Base-by-base conservation (phyloP, 2,888 invertebrate species). In the Parnassius smintheus region DNA sequence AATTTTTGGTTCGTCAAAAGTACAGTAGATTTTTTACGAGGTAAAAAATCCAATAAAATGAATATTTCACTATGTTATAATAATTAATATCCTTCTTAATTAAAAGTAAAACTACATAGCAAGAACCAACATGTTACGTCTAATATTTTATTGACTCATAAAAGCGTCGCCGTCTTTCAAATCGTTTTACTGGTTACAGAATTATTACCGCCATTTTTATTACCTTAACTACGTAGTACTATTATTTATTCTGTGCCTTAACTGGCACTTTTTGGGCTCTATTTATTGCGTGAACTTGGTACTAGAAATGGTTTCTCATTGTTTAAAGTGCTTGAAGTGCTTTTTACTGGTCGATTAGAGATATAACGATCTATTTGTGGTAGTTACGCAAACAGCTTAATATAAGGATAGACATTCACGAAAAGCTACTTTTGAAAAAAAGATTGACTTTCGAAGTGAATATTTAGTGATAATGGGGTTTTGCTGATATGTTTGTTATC, bases 121-220 rank as follows among this genome's bases (percentile, higher is more conserved):
- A 44, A 63, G 59, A 65, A 64, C 67, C 65, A 65, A 72, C 68
- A 72, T 72, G 71, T 72, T 66, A 65, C 68, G 65, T 70, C 69
- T 72, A 25, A 79, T 84, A 83, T 82, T 86, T 86, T 82, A 87
- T 81, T 70, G 76, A 72, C 67, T 74, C 71, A 84, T 86, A 85
- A 87, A 86, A 86, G 72, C 78, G 80, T 85, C 81, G 66, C 77
- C 74, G 76, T 77, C 76, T 78, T 81, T 81, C 80, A 85, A 81
- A 86, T 71, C 75, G 64, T 78, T 80, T 82, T 83, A 81, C 82
- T 77, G 75, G 75, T 68, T 72, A 74, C 72, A 70, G 67, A 62
- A 75, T 75, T 81, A 80, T 82, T 83, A 85, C 82, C 81, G 83
- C 78, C 75, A 77, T 77, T 85, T 86, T 86, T 84, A 70, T 68